Percentiles rank a stretch among this genome's conserved stretches.
These are phyloP conservation scores for Hesperophylax magnus DNA, from an alignment of 1,140 invertebrate species.

Conservation along the genomic window DNA sequence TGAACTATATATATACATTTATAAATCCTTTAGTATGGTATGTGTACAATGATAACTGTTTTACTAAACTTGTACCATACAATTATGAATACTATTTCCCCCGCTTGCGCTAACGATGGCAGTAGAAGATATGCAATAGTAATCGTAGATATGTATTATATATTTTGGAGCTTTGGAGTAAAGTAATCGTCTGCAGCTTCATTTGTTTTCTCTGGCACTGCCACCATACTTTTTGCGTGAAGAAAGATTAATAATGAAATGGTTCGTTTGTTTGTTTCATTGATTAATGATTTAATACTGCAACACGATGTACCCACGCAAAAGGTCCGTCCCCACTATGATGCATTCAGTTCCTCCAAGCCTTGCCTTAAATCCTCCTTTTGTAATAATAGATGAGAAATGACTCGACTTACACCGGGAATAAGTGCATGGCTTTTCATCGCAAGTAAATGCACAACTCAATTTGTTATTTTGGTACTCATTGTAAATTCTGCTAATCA, in stretches of 20 bases:
- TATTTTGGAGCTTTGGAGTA: constrained; percentile 28
- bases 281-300: no score
- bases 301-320: constrained; percentile 40
- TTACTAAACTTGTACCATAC: no score
- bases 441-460: constrained; percentile 53
- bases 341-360: constrained; percentile 67
- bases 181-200: constrained; percentile 64
- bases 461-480: constrained; percentile 51
- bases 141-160: constrained; percentile 15
- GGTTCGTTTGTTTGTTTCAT: no score
- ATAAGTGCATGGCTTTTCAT: constrained; percentile 56
- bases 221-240: constrained; percentile 63
- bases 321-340: constrained; percentile 58
- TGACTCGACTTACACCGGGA: constrained; percentile 34
- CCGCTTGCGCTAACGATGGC: constrained; percentile 16
- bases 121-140: constrained; percentile 25
- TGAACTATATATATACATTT: no score
- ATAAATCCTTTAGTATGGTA: no score
- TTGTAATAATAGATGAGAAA: constrained; percentile 41
- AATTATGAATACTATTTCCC: neutral
- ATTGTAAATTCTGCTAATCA: constrained; percentile 54
- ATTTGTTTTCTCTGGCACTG: constrained; percentile 71
- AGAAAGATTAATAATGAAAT: constrained; percentile 59
- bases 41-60: no score
- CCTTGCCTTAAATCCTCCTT: constrained; percentile 61